Evolutionary conservation across 2,113 vertebrate species (phyloP).

Genomic region (Caranx melampygus): DNA sequence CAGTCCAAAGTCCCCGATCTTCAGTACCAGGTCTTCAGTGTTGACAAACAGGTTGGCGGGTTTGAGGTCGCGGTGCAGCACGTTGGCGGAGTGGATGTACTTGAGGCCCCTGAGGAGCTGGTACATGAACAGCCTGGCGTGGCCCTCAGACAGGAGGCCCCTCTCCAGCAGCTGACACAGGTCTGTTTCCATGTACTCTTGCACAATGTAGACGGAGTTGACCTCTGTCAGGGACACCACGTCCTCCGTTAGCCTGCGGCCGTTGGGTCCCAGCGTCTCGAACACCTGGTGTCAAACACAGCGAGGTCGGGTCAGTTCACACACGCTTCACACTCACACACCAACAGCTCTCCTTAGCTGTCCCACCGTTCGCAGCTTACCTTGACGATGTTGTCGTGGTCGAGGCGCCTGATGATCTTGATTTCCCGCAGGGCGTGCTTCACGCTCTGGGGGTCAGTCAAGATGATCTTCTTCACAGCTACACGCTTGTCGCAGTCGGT

Average conservation of each 20-base stretch:
- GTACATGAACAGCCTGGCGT: conserved; percentile 99
- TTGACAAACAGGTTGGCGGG: conserved; percentile 99
- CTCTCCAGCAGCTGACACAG: conserved; percentile 96
- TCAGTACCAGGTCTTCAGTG: conserved; percentile 98
- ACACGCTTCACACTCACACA: not conserved
- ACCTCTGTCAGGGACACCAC: conserved; percentile 95
- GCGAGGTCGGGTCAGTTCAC: not conserved
- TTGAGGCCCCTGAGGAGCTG: conserved; percentile 99
- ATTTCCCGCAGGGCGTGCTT: conserved; percentile 98
- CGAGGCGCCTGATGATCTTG: conserved; percentile 98
- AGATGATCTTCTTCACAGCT: conserved; percentile 98
- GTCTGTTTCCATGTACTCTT: conserved; percentile 99
- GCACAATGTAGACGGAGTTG: conserved; percentile 98
- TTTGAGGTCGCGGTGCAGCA: conserved; percentile 98
- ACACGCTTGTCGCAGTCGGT: conserved; percentile 99
- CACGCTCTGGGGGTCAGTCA: conserved; percentile 98
- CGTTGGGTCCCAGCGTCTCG: conserved; percentile 96
- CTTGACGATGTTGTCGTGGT: conserved; percentile 99
- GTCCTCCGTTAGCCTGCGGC: conserved; percentile 92
- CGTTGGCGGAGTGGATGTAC: conserved; percentile 99
- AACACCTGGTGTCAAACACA: conserved; percentile 84
- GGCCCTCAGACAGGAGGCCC: conserved; percentile 95
- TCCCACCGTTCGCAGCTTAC: conserved; percentile 17
- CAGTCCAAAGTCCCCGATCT: conserved; percentile 98
- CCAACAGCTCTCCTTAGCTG: not conserved